phyloP scores from a whole-genome alignment of 2,888 invertebrate genomes.

The Cheilosia impressa region DNA sequence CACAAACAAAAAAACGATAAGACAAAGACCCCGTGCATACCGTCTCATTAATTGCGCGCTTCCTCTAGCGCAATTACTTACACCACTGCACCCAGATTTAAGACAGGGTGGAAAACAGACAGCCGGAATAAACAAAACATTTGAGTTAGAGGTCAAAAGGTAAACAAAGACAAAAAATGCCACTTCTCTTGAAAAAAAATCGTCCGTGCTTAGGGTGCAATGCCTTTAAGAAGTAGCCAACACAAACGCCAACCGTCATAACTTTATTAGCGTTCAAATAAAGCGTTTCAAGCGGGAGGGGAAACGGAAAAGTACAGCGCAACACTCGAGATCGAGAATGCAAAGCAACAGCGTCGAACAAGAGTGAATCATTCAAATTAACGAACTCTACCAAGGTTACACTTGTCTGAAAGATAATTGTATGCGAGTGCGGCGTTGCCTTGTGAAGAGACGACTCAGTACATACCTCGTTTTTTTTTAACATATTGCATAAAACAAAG shows the following conservation, averaged over 20 bases:
- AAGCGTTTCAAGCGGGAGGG: not conserved
- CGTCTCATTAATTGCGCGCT: too few species aligned
- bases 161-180: too few species aligned
- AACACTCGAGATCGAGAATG: not conserved
- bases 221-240: not conserved
- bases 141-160: too few species aligned
- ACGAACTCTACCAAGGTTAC: not conserved
- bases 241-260: not conserved
- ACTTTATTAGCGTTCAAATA: not conserved
- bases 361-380: conserved; percentile 5
- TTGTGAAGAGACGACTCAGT: not conserved
- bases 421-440: not conserved
- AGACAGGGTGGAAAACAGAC: too few species aligned
- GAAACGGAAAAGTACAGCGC: not conserved
- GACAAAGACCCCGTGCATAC: too few species aligned
- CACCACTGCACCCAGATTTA: too few species aligned
- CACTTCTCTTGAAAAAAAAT: not conserved
- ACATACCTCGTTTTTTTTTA: too few species aligned
- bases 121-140: too few species aligned
- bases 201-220: not conserved
- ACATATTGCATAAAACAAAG: too few species aligned
- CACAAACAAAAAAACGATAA: too few species aligned
- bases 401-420: not conserved
- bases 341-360: not conserved
- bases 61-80: too few species aligned